Evolutionary conservation across 2,888 invertebrate genomes (phyloP).

Genomic region (Agapetus fuscipes): DNA sequence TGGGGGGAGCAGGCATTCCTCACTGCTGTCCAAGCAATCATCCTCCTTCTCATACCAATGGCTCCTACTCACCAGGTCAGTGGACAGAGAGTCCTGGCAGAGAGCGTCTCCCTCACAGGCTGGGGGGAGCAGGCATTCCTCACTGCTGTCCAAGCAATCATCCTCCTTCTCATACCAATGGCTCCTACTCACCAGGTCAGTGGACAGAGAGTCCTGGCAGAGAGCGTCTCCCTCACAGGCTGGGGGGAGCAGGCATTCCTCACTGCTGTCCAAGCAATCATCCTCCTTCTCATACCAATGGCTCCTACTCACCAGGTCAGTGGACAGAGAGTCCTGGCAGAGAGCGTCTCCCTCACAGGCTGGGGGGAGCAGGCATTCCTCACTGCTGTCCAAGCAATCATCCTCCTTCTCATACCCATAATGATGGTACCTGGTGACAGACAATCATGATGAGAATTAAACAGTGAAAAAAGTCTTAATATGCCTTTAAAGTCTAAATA

Average conservation of each 20-base stretch:
- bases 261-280: conserved; percentile 23
- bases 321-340: neutral
- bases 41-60: conserved; percentile 53
- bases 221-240: conserved; percentile 28
- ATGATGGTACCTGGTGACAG: conserved; percentile 54
- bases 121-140: conserved; percentile 17
- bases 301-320: neutral
- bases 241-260: conserved; percentile 18
- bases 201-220: neutral
- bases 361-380: conserved; percentile 18
- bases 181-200: neutral
- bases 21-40: conserved; percentile 23
- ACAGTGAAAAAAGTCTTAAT: no score
- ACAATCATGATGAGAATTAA: no score
- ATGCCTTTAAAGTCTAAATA: no score
- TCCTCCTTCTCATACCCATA: conserved; percentile 55
- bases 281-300: conserved; percentile 54
- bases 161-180: conserved; percentile 54
- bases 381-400: conserved; percentile 23
- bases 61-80: no score
- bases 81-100: no score
- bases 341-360: conserved; percentile 28
- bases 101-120: conserved; percentile 30
- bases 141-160: conserved; percentile 23
- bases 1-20: conserved; percentile 17